phyloP scores from a whole-genome alignment of 2,888 invertebrate genomes.

The Rhingia campestris region DNA sequence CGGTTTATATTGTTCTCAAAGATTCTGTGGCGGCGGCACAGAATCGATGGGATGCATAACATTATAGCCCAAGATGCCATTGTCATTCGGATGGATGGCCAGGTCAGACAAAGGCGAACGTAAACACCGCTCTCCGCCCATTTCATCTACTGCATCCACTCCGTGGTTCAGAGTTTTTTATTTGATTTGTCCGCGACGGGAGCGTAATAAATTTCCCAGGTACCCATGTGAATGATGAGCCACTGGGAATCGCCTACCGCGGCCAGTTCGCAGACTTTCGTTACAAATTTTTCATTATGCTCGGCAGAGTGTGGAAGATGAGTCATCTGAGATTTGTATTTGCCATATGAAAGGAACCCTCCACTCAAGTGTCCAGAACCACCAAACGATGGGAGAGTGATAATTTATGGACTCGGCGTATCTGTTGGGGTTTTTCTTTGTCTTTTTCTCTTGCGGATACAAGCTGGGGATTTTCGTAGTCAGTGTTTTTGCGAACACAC shows the following conservation, averaged over 20 bases:
- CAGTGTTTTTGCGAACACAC: constrained; percentile 1
- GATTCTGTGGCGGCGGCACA: constrained; percentile 46
- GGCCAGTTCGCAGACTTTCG: constrained; percentile 50
- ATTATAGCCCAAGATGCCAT: constrained; percentile 36
- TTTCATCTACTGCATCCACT: constrained; percentile 17
- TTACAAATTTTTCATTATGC: constrained; percentile 51
- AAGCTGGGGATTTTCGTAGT: neutral
- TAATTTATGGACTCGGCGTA: constrained; percentile 56
- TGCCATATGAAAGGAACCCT: constrained; percentile 15
- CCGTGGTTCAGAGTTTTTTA: constrained; percentile 26
- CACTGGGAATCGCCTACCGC: constrained; percentile 53
- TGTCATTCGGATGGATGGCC: constrained; percentile 34
- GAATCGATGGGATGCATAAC: constrained; percentile 48
- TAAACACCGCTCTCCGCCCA: constrained; percentile 58
- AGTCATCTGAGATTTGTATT: constrained; percentile 58
- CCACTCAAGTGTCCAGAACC: neutral
- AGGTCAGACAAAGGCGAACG: constrained; percentile 51
- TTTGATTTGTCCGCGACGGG: constrained; percentile 58
- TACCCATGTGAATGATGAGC: constrained; percentile 54
- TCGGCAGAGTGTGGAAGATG: constrained; percentile 14
- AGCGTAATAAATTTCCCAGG: constrained; percentile 60
- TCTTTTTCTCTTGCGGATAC: constrained; percentile 36
- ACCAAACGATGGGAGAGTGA: constrained; percentile 9
- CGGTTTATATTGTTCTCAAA: constrained; percentile 19
- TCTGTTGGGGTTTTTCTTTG: constrained; percentile 24